Percentiles rank a stretch among this genome's conserved stretches.
These are phyloP conservation scores for Calidris pygmaea DNA, from an alignment of 2,113 vertebrate genomes.

Conservation along the genomic window DNA sequence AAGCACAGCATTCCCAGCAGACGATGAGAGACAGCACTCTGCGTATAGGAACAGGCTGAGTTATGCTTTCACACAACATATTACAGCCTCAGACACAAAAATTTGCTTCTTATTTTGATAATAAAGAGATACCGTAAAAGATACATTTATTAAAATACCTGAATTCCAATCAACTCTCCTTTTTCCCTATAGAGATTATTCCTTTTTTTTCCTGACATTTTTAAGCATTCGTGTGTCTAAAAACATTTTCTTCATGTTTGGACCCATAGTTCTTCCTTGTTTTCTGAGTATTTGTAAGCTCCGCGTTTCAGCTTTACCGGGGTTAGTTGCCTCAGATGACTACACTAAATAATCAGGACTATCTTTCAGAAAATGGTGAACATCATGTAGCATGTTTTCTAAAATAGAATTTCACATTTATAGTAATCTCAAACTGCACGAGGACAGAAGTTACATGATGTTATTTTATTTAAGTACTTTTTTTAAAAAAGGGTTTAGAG, in stretches of 20 bases:
- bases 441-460: not conserved
- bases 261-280: rapidly evolving
- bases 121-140: not conserved
- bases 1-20: not conserved
- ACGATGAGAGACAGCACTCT: not conserved
- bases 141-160: not conserved
- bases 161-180: not conserved
- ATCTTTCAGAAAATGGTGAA: not conserved
- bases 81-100: not conserved
- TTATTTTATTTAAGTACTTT: not conserved
- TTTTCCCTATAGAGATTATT: not conserved
- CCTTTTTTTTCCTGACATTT: not conserved
- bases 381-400: not conserved
- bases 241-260: not conserved
- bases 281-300: not conserved
- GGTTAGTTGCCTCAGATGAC: not conserved
- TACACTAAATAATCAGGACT: not conserved
- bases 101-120: not conserved
- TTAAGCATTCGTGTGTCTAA: not conserved
- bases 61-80: not conserved
- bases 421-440: not conserved
- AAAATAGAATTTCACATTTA: not conserved
- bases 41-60: not conserved
- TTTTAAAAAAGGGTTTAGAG: not conserved
- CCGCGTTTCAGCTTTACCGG: not conserved